Conservation (phyloP, 2,113 vertebrate genomes). For the Neotoma lepida region DNA sequence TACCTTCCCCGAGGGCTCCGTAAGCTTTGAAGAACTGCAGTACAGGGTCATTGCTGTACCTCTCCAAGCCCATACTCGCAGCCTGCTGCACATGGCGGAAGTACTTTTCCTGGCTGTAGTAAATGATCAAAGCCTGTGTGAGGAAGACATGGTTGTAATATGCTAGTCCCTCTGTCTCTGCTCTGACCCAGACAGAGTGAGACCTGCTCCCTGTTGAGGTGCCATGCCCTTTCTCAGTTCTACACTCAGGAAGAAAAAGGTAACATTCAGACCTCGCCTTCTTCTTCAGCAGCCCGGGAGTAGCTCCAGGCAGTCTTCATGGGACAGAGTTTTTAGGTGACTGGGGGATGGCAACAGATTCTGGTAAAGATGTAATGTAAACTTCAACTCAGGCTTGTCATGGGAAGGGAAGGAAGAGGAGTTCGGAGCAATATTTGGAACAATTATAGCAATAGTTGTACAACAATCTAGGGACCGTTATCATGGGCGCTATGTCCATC, state of each 20-base stretch:
- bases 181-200: background rate
- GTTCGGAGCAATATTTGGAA: background rate
- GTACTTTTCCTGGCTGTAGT: constrained; percentile 79
- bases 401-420: background rate
- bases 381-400: background rate
- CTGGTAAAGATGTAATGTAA: background rate
- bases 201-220: background rate
- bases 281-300: background rate
- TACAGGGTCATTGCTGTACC: constrained; percentile 68
- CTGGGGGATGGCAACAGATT: background rate
- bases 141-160: background rate
- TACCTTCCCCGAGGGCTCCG: constrained; percentile 79
- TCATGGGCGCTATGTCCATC: background rate
- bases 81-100: constrained; percentile 80
- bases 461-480: background rate
- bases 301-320: background rate
- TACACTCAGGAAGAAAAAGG: background rate
- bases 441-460: background rate
- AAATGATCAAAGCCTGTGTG: constrained; percentile 68
- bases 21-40: constrained; percentile 82
- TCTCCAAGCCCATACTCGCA: constrained; percentile 65
- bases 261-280: background rate
- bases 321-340: background rate
- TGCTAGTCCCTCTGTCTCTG: background rate
- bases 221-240: background rate